These are phyloP conservation scores for Pantala flavescens DNA, from an alignment of 1,140 invertebrate genomes.

Conservation along the genomic window DNA sequence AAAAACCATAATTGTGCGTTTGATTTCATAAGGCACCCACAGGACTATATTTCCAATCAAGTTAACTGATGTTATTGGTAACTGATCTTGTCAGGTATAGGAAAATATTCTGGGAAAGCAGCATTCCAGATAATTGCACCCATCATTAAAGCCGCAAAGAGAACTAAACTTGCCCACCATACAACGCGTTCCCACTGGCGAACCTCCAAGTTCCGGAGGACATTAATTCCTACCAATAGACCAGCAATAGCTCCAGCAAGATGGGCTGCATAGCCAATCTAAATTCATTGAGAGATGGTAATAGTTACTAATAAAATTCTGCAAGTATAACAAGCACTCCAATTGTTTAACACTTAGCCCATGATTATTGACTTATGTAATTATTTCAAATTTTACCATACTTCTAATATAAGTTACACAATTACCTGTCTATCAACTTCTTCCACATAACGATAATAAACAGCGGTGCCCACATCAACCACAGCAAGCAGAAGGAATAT, in stretches of 20 bases:
- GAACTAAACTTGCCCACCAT: constrained; percentile 71
- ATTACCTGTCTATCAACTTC: constrained; percentile 34
- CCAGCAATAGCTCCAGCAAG: constrained; percentile 77
- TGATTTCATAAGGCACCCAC: background rate
- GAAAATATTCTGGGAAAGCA: constrained; percentile 47
- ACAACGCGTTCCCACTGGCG: constrained; percentile 67
- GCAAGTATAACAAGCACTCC: constrained; percentile 7
- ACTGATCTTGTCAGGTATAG: constrained; percentile 19
- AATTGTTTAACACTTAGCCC: background rate
- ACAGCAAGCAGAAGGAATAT: constrained; percentile 62
- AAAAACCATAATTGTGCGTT: no score
- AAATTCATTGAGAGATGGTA: constrained; percentile 16
- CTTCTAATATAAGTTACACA: background rate
- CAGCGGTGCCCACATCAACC: constrained; percentile 68
- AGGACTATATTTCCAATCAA: background rate
- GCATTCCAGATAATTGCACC: constrained; percentile 67
- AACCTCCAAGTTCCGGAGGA: constrained; percentile 79
- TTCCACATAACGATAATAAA: constrained; percentile 64
- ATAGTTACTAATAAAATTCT: background rate
- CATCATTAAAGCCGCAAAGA: constrained; percentile 64
- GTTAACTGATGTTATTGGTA: background rate
- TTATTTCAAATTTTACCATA: no score
- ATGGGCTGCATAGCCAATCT: constrained; percentile 83
- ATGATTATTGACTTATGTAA: no score
- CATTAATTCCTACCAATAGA: constrained; percentile 84